These are phyloP conservation scores for Acanthurus lineatus DNA, from an alignment of 2,797 vertebrate species.

Conservation along the genomic window DNA sequence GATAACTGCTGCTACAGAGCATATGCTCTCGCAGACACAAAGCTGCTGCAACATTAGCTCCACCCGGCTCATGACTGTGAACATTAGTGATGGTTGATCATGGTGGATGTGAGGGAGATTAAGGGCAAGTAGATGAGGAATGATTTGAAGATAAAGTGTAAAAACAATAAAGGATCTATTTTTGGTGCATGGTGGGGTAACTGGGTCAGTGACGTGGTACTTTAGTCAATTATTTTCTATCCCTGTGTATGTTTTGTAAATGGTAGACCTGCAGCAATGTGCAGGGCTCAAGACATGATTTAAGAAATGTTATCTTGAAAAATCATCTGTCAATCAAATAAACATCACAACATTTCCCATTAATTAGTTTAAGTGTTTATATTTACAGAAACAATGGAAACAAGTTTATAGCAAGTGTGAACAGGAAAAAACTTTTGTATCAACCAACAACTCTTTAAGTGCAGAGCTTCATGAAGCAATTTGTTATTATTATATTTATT, in stretches of 20 bases:
- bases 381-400: no score
- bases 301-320: neutral
- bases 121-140: constrained; percentile 7
- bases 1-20: constrained; percentile 62
- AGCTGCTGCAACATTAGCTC: constrained; percentile 16
- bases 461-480: no score
- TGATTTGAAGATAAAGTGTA: constrained; percentile 22
- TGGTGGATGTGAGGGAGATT: constrained; percentile 23
- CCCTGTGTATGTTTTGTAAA: constrained; percentile 13
- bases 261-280: neutral
- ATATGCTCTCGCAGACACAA: constrained; percentile 30
- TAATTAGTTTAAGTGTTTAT: neutral
- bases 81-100: constrained; percentile 25
- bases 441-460: neutral
- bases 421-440: neutral
- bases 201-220: constrained; percentile 21
- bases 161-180: constrained; percentile 27
- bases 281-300: no score
- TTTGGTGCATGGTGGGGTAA: constrained; percentile 1
- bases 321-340: neutral
- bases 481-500: no score
- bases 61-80: constrained; percentile 27
- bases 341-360: neutral
- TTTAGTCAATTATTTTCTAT: constrained; percentile 21
- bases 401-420: neutral